Evolutionary conservation across 2,888 invertebrate genomes (phyloP).

Genomic region (Pelosia muscerda): DNA sequence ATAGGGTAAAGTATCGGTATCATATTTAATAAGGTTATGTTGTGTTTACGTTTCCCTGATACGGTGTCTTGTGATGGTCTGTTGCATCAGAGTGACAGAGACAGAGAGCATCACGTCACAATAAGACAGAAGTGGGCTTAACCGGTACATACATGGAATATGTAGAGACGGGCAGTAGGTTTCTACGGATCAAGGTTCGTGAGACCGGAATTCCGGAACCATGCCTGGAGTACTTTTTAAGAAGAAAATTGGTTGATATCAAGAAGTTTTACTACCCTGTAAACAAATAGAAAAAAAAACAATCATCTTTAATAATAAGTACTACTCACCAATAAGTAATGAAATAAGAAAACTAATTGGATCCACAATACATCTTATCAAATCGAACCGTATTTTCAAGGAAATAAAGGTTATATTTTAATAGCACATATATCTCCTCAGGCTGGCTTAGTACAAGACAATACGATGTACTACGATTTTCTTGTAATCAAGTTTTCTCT

Average conservation of each 20-base stretch:
- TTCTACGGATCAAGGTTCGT: too few species aligned
- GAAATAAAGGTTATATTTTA: not conserved
- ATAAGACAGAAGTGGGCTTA: too few species aligned
- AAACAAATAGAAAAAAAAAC: not conserved
- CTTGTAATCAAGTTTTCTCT: conserved; percentile 27
- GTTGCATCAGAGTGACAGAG: too few species aligned
- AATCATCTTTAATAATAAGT: not conserved
- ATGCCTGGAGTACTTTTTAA: not conserved
- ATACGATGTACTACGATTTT: conserved; percentile 26
- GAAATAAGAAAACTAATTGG: conserved; percentile 1
- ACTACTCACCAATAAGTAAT: conserved; percentile 3
- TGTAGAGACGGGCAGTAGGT: too few species aligned
- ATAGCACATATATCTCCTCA: not conserved
- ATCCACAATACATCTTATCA: not conserved
- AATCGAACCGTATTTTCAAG: not conserved
- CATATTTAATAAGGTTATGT: too few species aligned
- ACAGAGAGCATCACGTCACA: too few species aligned
- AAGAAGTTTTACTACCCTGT: too few species aligned
- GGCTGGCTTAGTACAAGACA: conserved; percentile 15
- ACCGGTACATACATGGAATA: too few species aligned
- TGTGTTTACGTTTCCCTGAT: too few species aligned
- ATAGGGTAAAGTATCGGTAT: too few species aligned
- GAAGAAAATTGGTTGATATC: not conserved
- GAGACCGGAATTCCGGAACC: too few species aligned
- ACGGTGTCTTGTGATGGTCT: too few species aligned